Evolutionary conservation across 2,113 vertebrate species (phyloP).

Genomic region (Colaptes auratus): DNA sequence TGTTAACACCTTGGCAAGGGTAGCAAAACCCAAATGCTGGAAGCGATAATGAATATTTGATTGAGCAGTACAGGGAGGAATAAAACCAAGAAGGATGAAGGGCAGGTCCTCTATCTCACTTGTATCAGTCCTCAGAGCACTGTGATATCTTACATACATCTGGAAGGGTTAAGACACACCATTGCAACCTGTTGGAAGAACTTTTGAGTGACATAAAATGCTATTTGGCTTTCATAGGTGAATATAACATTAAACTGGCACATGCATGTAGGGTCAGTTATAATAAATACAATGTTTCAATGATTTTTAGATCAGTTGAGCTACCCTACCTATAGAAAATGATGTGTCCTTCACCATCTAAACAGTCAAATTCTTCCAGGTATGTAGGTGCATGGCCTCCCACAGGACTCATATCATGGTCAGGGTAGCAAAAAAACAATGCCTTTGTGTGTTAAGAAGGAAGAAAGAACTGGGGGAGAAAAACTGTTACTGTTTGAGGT

Average conservation of each 20-base stretch:
- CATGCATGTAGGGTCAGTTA: rapidly evolving
- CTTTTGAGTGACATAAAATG: not conserved
- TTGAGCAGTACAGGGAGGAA: not conserved
- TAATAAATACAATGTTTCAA: not conserved
- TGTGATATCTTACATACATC: rapidly evolving
- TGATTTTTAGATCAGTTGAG: not conserved
- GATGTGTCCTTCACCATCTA: not conserved
- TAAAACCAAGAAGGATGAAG: not conserved
- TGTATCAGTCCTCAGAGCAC: not conserved
- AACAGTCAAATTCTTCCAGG: not conserved
- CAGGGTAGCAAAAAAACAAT: not conserved
- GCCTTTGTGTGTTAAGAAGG: not conserved
- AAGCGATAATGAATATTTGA: not conserved
- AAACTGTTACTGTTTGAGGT: not conserved
- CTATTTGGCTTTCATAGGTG: not conserved
- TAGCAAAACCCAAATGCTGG: not conserved
- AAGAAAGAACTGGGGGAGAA: rapidly evolving
- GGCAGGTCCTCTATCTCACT: not conserved
- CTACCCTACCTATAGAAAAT: not conserved
- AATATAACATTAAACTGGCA: not conserved
- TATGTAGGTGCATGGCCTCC: rapidly evolving
- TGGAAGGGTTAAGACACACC: not conserved
- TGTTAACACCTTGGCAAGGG: not conserved
- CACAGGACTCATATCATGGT: not conserved
- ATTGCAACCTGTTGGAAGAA: not conserved